phyloP scores from a whole-genome alignment of 1,140 invertebrate species.

The Acromyrmex heyeri region DNA sequence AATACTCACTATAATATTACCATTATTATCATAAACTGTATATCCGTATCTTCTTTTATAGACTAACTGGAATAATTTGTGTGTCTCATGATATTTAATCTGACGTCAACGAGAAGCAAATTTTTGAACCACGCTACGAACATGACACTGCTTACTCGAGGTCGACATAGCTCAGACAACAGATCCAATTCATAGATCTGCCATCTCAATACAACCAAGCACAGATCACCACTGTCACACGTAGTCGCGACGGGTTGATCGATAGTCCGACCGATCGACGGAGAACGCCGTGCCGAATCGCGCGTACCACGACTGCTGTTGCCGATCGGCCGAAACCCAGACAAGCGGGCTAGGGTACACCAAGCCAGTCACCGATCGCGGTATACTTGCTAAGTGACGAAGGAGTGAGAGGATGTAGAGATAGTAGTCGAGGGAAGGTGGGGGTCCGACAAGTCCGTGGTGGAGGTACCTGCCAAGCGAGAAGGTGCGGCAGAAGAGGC shows the following conservation, averaged over 20 bases:
- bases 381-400: conserved; percentile 67
- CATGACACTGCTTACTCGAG: conserved; percentile 51
- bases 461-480: conserved; percentile 63
- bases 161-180: background rate
- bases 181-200: conserved; percentile 11
- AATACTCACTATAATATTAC: conserved; percentile 11
- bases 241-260: conserved; percentile 49
- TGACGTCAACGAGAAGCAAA: background rate
- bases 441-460: conserved; percentile 62
- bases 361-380: conserved; percentile 69
- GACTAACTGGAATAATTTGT: conserved; percentile 17
- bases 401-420: conserved; percentile 71
- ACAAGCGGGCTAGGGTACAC: conserved; percentile 64
- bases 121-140: conserved; percentile 9
- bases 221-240: conserved; percentile 59
- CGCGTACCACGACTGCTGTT: conserved; percentile 74
- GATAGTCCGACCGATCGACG: conserved; percentile 60
- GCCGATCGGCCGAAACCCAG: conserved; percentile 76
- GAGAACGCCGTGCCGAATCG: conserved; percentile 53
- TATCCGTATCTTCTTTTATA: conserved; percentile 4
- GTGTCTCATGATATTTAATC: background rate
- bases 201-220: conserved; percentile 26
- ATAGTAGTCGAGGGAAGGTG: conserved; percentile 72
- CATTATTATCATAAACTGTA: background rate
- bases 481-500: conserved; percentile 58